A percentile compares a stretch with the other conserved stretches of the same genome.
These are phyloP conservation scores for Luscinia luscinia DNA, from an alignment of 2,797 vertebrate genomes.

Conservation along the genomic window DNA sequence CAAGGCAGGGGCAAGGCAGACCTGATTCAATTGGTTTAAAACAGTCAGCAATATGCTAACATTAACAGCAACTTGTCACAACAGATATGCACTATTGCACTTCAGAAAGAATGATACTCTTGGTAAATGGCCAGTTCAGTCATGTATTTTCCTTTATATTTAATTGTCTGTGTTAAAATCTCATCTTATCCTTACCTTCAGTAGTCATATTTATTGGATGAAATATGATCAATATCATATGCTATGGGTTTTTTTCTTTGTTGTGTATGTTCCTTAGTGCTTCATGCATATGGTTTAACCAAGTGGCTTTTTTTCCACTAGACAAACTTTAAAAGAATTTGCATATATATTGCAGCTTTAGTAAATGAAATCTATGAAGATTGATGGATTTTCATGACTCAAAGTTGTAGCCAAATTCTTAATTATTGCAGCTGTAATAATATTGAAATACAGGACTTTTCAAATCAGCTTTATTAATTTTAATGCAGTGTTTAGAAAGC, in stretches of 20 bases:
- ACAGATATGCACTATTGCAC: not conserved
- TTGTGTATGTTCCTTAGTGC: not conserved
- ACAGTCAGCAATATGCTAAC: not conserved
- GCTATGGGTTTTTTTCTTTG: not conserved
- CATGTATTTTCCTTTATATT: not conserved
- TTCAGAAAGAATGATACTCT: not conserved
- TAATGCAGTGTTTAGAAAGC: constrained; percentile 24
- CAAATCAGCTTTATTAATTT: constrained; percentile 42
- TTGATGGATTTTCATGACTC: not conserved
- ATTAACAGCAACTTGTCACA: not conserved
- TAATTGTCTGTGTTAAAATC: not conserved
- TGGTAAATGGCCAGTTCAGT: not conserved
- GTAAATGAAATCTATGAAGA: not conserved
- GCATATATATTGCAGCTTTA: not conserved
- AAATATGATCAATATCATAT: not conserved
- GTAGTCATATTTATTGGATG: not conserved
- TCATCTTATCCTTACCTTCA: not conserved
- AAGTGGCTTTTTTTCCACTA: not conserved
- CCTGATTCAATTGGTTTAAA: not conserved
- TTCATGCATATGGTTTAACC: not conserved
- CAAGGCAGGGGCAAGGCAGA: not conserved
- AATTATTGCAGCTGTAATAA: constrained; percentile 28
- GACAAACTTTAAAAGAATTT: constrained; percentile 16
- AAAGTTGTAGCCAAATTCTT: constrained; percentile 16
- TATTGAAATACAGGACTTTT: constrained; percentile 6